phyloP scores from a whole-genome alignment of 1,140 invertebrate species.

The Aleiodes sp. region DNA sequence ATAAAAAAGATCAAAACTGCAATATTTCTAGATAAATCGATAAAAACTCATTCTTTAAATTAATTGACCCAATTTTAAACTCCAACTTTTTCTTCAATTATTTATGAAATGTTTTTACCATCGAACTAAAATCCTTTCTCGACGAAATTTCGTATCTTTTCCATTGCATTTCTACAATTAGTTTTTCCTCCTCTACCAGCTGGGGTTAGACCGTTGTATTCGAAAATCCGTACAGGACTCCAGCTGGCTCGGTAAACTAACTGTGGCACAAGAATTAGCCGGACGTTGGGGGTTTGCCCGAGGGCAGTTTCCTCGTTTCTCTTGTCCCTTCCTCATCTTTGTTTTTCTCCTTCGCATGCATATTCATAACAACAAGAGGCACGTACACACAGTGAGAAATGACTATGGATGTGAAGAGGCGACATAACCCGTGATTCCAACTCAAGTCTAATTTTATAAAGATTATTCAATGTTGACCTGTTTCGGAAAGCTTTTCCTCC shows the following conservation, averaged over 20 bases:
- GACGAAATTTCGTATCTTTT: no score
- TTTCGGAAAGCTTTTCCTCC: background rate
- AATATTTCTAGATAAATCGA: background rate
- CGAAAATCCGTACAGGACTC: no score
- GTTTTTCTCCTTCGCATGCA: background rate
- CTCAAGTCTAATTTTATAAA: background rate
- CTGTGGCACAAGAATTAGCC: background rate
- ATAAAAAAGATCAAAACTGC: no score
- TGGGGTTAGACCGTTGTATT: no score
- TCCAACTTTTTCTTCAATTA: no score
- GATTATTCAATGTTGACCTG: background rate
- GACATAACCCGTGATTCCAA: background rate
- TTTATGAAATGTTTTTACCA: no score
- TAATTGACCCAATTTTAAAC: no score
- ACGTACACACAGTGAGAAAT: background rate
- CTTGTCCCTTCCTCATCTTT: background rate
- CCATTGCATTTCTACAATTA: no score
- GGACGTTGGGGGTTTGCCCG: background rate
- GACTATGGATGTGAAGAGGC: background rate
- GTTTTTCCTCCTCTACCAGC: no score
- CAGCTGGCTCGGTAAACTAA: no score
- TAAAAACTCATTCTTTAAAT: no score
- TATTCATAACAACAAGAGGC: conserved; percentile 10
- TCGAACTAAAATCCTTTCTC: no score
- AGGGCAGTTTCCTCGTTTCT: background rate